These are phyloP conservation scores for Chelonia mydas DNA, from an alignment of 2,797 vertebrate species.

Conservation along the genomic window DNA sequence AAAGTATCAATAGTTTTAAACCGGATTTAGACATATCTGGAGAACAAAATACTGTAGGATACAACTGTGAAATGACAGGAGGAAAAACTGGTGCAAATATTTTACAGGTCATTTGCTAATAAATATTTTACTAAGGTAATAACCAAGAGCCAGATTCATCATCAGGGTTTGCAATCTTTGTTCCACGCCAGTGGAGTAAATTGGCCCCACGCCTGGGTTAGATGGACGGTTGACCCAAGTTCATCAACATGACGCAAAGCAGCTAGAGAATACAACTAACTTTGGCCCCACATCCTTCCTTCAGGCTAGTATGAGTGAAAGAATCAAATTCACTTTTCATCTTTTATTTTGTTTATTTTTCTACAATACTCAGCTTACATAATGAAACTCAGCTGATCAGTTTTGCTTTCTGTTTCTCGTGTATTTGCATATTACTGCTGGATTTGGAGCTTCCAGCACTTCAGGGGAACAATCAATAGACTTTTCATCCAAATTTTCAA, in stretches of 20 bases:
- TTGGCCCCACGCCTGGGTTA: too few species aligned
- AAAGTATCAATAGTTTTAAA: not conserved
- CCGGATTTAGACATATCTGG: not conserved
- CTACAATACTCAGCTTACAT: not conserved
- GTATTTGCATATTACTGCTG: not conserved
- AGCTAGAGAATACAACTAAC: not conserved
- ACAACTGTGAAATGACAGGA: not conserved
- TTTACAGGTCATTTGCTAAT: not conserved
- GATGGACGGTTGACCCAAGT: not conserved
- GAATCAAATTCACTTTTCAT: not conserved
- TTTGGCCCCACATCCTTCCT: not conserved
- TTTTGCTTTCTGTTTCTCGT: not conserved
- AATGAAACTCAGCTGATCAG: not conserved
- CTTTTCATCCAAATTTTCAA: not conserved
- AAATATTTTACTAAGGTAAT: not conserved
- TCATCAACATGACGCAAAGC: not conserved
- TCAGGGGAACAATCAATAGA: not conserved
- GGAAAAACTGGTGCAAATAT: not conserved
- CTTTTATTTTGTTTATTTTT: not conserved
- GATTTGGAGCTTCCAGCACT: not conserved
- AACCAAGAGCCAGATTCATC: not conserved
- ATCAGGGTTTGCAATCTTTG: not conserved
- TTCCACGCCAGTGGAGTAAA: not conserved
- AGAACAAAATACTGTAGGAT: not conserved
- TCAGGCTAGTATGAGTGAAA: not conserved